phyloP scores from a whole-genome alignment of 2,888 invertebrate genomes.

The Gortyna flavago region DNA sequence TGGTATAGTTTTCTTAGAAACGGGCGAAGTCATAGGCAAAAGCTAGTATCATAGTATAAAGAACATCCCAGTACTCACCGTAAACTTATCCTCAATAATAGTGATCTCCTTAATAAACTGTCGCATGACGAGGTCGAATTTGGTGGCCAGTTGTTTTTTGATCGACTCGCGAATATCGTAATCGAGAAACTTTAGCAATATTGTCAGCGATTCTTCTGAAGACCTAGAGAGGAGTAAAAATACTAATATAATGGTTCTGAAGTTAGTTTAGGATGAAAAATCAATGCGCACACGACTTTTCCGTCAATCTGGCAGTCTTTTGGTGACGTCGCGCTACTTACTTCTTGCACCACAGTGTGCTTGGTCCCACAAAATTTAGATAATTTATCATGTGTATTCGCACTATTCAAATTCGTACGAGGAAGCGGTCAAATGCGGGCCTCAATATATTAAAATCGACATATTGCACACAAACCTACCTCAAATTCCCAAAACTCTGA shows the following conservation, averaged over 20 bases:
- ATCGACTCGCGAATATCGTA: constrained; percentile 94
- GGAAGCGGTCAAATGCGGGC: background rate
- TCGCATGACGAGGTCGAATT: constrained; percentile 95
- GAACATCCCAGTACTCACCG: constrained; percentile 84
- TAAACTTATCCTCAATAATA: constrained; percentile 92
- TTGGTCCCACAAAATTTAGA: background rate
- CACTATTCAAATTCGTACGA: background rate
- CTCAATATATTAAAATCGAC: no score
- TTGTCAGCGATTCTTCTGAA: constrained; percentile 95
- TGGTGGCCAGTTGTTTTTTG: constrained; percentile 93
- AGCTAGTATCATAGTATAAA: background rate
- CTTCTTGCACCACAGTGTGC: background rate
- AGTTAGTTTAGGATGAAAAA: background rate
- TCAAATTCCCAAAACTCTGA: constrained; percentile 94
- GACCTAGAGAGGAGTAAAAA: constrained; percentile 84
- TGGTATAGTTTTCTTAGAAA: background rate
- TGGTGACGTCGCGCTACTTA: background rate
- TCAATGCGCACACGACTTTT: background rate
- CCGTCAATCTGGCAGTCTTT: background rate
- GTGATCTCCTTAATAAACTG: constrained; percentile 96
- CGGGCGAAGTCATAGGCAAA: background rate
- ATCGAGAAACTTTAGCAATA: constrained; percentile 94
- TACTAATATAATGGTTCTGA: background rate
- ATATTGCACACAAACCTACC: constrained; percentile 77
- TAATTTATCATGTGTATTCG: background rate